Percentiles rank a stretch among this genome's conserved stretches.
These are phyloP conservation scores for Bothrops alternatus DNA, from an alignment of 2,797 vertebrate species.

Conservation along the genomic window DNA sequence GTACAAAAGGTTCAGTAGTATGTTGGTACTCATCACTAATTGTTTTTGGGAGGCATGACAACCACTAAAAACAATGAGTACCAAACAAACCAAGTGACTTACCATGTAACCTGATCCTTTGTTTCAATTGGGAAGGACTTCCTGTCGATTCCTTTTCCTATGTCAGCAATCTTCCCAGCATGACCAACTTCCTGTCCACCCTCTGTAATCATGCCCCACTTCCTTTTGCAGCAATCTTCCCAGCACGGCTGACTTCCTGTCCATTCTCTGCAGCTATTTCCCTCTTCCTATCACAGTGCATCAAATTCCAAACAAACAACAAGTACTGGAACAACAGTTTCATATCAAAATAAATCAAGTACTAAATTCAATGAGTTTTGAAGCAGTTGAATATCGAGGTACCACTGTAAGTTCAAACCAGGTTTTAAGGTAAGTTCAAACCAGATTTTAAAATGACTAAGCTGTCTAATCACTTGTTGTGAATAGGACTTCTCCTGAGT, in stretches of 20 bases:
- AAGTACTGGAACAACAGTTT: background rate
- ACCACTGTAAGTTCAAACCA: slow-evolving; percentile 11
- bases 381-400: background rate
- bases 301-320: background rate
- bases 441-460: slow-evolving; percentile 20
- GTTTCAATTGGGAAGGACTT: background rate
- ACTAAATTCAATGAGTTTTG: background rate
- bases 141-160: background rate
- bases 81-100: background rate
- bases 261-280: background rate
- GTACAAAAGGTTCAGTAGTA: background rate
- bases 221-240: background rate
- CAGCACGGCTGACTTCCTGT: background rate
- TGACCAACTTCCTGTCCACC: background rate
- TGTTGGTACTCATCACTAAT: background rate
- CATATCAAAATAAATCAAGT: background rate
- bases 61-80: background rate
- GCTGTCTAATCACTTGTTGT: background rate
- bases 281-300: background rate
- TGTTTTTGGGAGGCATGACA: background rate
- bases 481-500: background rate
- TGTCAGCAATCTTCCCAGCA: too few relatives aligned
- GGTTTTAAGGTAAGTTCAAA: background rate
- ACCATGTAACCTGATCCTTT: background rate
- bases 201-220: background rate